Percentiles rank a stretch among this genome's conserved stretches.
Evolutionary conservation across 2,888 invertebrate genomes (phyloP).

Genomic region (Cactoblastis cactorum): DNA sequence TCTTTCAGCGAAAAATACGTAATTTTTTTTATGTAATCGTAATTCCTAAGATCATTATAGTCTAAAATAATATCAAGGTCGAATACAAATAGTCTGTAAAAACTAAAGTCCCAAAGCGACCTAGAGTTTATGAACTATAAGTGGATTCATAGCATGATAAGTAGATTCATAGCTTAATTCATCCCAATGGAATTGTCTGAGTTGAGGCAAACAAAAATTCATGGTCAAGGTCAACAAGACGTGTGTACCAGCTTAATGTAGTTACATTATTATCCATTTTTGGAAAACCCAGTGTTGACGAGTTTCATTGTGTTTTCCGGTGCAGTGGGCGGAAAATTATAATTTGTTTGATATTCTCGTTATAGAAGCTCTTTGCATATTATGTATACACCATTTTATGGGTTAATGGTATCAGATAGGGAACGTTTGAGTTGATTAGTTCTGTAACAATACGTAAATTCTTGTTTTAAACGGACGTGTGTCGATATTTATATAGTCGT

Average conservation of each 20-base stretch:
- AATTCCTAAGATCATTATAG: too few relatives aligned
- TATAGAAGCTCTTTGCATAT: conserved; percentile 5
- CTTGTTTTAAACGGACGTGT: too few relatives aligned
- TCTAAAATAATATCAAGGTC: too few relatives aligned
- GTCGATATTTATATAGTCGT: too few relatives aligned
- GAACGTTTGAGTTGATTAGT: conserved; percentile 10
- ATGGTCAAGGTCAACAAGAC: background rate
- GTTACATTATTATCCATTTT: conserved; percentile 1
- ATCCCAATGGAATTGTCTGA: background rate
- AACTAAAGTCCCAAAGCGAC: background rate
- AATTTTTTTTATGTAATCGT: too few relatives aligned
- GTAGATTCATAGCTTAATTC: background rate
- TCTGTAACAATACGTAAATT: background rate
- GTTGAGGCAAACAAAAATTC: background rate
- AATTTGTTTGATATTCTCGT: conserved; percentile 32
- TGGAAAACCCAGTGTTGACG: background rate
- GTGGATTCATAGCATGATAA: background rate
- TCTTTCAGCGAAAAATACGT: too few relatives aligned
- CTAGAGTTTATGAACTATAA: background rate
- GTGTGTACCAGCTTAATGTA: conserved; percentile 15
- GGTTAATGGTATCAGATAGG: conserved; percentile 13
- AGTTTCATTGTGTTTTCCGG: conserved; percentile 30
- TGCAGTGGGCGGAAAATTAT: conserved; percentile 27
- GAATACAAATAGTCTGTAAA: too few relatives aligned
- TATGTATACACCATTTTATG: conserved; percentile 12